These are phyloP conservation scores for Nixonia krombeini DNA, from an alignment of 1,140 invertebrate genomes.

Conservation along the genomic window DNA sequence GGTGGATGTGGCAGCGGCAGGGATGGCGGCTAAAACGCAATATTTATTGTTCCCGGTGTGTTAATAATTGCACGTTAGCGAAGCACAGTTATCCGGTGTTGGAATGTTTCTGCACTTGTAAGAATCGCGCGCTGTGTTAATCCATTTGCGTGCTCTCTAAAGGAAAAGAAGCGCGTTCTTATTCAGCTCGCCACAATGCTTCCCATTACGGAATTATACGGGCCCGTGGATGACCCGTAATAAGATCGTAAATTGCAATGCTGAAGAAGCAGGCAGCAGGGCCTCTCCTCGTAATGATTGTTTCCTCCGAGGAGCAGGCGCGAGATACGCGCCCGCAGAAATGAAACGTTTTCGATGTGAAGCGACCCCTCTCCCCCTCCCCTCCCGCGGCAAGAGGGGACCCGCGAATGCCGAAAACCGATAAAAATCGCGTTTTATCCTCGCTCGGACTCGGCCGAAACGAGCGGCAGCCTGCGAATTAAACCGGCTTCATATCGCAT, in stretches of 20 bases:
- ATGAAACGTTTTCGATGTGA: too few species aligned
- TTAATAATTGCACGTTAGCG: not conserved
- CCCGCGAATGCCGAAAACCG: too few species aligned
- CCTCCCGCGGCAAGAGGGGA: too few species aligned
- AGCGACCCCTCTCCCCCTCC: too few species aligned
- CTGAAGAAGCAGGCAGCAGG: not conserved
- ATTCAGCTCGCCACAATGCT: slow-evolving; percentile 4
- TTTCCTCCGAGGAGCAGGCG: slow-evolving; percentile 1
- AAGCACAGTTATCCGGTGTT: not conserved
- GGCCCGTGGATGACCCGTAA: slow-evolving; percentile 2
- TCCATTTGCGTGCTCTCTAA: slow-evolving; percentile 5
- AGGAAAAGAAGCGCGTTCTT: slow-evolving; percentile 1
- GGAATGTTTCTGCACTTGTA: slow-evolving; percentile 9
- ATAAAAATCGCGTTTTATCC: too few species aligned
- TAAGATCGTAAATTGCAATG: slow-evolving; percentile 9
- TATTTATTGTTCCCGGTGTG: too few species aligned
- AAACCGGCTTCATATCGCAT: slow-evolving; percentile 20
- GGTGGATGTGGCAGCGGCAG: too few species aligned
- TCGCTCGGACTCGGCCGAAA: too few species aligned
- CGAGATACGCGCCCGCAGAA: not conserved
- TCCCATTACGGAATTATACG: slow-evolving; percentile 9
- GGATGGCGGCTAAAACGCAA: too few species aligned
- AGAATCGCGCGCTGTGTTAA: slow-evolving; percentile 1
- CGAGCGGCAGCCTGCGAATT: too few species aligned
- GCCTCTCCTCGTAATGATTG: not conserved